A percentile compares a stretch with the other conserved stretches of the same genome.
phyloP scores from a whole-genome alignment of 2,797 vertebrate genomes.

The Urophycis tenuis region DNA sequence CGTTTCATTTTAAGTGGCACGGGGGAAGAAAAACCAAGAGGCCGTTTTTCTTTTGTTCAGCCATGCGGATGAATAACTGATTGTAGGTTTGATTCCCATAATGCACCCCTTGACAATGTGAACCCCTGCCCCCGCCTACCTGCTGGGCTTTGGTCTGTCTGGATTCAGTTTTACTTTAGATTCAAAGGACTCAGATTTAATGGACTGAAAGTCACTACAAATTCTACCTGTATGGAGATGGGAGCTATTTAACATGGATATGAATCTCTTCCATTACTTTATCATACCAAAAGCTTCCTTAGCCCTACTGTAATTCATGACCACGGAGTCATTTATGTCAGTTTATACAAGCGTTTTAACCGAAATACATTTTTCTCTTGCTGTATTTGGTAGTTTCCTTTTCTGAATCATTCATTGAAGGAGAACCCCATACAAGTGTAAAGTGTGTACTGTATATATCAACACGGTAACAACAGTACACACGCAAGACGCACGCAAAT shows the following conservation, averaged over 20 bases:
- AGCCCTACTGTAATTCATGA: background rate
- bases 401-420: background rate
- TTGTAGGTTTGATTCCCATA: background rate
- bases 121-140: conserved; percentile 54
- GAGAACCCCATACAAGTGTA: background rate
- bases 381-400: background rate
- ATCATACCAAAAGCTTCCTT: background rate
- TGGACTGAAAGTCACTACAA: background rate
- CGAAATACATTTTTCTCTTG: background rate
- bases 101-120: conserved; percentile 64
- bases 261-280: background rate
- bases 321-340: background rate
- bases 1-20: background rate
- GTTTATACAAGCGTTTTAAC: background rate
- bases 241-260: no score
- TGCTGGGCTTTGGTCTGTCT: conserved; percentile 37
- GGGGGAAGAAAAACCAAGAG: background rate
- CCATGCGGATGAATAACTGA: background rate
- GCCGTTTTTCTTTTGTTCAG: background rate
- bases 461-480: background rate
- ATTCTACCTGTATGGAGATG: background rate
- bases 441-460: background rate
- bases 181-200: conserved; percentile 19
- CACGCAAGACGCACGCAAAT: background rate
- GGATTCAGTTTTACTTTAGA: conserved; percentile 16